Percentiles rank a stretch among this genome's conserved stretches.
These are phyloP conservation scores for Luidia sarsii DNA, from an alignment of 53 echinoderm and acorn worm species.

Conservation along the genomic window DNA sequence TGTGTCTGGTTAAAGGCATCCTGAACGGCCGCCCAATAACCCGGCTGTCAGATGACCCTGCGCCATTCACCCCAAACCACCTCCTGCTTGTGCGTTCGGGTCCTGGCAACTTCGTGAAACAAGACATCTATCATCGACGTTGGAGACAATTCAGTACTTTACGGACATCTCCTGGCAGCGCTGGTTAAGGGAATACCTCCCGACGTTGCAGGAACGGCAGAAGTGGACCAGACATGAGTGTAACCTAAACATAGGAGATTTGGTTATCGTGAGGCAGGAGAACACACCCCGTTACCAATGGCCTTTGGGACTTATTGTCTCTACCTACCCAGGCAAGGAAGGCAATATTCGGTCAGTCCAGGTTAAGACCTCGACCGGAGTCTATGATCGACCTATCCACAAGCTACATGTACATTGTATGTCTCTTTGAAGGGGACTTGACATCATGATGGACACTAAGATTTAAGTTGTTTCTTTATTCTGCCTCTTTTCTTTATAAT, in stretches of 20 bases:
- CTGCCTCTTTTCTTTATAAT: too few species aligned
- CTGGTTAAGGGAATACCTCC: slow-evolving; percentile 33
- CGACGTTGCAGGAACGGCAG: neutral
- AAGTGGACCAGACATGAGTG: slow-evolving; percentile 15
- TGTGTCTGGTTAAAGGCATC: slow-evolving; percentile 15
- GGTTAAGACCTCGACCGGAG: too few species aligned
- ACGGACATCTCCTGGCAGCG: slow-evolving; percentile 7
- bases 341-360: neutral
- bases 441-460: too few species aligned
- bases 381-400: too few species aligned
- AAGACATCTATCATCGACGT: slow-evolving; percentile 10
- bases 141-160: slow-evolving; percentile 39
- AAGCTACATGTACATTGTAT: too few species aligned
- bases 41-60: slow-evolving; percentile 12
- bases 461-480: too few species aligned
- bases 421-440: too few species aligned
- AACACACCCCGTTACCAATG: neutral
- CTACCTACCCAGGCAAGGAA: neutral
- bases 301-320: slow-evolving; percentile 28
- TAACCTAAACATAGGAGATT: slow-evolving; percentile 19
- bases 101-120: slow-evolving; percentile 20
- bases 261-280: slow-evolving; percentile 22
- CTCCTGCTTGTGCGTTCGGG: slow-evolving; percentile 11
- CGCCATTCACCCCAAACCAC: slow-evolving; percentile 40
- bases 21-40: slow-evolving; percentile 23